A percentile compares a stretch with the other conserved stretches of the same genome.
Conservation (phyloP, 2,113 vertebrate genomes). For the Periophthalmus modestus region DNA sequence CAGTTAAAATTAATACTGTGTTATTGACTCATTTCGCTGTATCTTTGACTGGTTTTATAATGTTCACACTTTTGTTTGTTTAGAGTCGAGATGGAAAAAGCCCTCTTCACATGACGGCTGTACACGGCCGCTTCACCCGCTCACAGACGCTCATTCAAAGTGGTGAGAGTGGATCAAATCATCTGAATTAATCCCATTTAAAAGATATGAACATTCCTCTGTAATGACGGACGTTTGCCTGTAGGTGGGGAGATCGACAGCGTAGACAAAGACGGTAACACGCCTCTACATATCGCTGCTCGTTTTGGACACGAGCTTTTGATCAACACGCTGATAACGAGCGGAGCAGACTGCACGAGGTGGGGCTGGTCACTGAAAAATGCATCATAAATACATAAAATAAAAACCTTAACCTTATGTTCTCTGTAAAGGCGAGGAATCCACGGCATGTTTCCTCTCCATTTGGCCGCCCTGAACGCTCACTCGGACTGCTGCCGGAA, state of each 20-base stretch:
- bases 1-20: not conserved
- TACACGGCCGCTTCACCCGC: slow-evolving; percentile 92
- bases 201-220: not conserved
- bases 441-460: slow-evolving; percentile 95
- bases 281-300: slow-evolving; percentile 93
- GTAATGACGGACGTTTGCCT: not conserved
- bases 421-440: slow-evolving; percentile 85
- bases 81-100: slow-evolving; percentile 97
- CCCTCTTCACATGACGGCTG: slow-evolving; percentile 94
- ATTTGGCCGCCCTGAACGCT: slow-evolving; percentile 92
- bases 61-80: not conserved
- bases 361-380: not conserved
- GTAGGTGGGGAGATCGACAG: slow-evolving; percentile 93
- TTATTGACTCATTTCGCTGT: not conserved
- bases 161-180: slow-evolving; percentile 73
- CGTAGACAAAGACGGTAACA: slow-evolving; percentile 96
- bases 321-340: slow-evolving; percentile 95
- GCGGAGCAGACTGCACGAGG: slow-evolving; percentile 91
- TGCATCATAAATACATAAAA: no score
- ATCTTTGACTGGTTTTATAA: not conserved
- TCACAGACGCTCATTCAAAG: slow-evolving; percentile 97
- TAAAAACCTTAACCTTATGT: not conserved
- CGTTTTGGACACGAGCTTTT: slow-evolving; percentile 94
- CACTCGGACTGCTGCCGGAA: slow-evolving; percentile 96
- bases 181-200: not conserved